Evolutionary conservation across 2,888 invertebrate genomes (phyloP), one percentile per base, ranked within the genome.

Genomic region (Tenthredo livida): DNA sequence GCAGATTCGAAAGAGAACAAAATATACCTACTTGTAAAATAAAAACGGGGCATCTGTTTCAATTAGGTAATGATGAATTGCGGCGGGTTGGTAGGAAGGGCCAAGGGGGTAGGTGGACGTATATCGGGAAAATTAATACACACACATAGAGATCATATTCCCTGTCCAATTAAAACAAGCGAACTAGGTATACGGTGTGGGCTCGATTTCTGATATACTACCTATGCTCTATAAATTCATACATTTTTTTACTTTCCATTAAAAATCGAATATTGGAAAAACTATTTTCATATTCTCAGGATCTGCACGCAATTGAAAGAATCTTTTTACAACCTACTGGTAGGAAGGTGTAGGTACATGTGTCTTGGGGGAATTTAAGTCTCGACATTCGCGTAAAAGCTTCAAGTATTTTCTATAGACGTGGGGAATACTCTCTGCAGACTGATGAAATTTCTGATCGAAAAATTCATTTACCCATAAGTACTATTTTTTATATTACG

Each of bases 151-250:
- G 6, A 37, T 37, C 61, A 10, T 61, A 61, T 61, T 61, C 61
- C 61, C 21, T 61, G 25, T 61, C 61, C 25, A 61, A 61, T 61
- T 61, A 61, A 25, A 61, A 61, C 61, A 25, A 61, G 58, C n/a
- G n/a, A 54, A n/a, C 54, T 3, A 25, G 61, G 17, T 58, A 58
- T 5, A 5, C 12, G 43, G 12, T 3, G 12, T 43, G 10, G 47
- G 12, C 47, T 47, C 47, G 47, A 47, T 47, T 47, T 47, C 47
- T 47, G 47, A 15, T 15, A 15, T 15, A 12, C n/a, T 15, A 3
- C 1, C 2, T n/a, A n/a, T n/a, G n/a, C n/a, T n/a, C n/a, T n/a
- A 3, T 15, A 47, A 47, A 47, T 15, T 47, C 15, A 2, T 15
- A 15, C 12, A 47, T 47, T 15, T 47, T 47, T 47, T 43, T 43